Evolutionary conservation across 2,113 vertebrate species (phyloP), one percentile per base, ranked within the genome.

Genomic region (Axis porcinus): DNA sequence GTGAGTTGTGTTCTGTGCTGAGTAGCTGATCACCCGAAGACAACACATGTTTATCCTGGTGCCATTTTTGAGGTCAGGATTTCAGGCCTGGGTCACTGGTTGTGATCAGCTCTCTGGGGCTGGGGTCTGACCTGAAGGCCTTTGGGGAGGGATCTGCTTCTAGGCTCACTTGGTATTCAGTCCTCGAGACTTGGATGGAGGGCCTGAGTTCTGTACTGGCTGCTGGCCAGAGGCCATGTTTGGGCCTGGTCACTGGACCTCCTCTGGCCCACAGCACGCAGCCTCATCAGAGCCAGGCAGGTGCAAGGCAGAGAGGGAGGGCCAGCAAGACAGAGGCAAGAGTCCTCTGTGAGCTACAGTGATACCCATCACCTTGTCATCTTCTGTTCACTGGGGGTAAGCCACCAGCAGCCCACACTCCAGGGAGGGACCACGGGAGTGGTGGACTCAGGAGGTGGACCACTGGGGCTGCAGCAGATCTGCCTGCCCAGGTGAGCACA

Each of bases 401-500:
- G 67, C 47, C 43, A 11, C 33, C n/a, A 9, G 33, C 33, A 2
- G 45, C 19, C 67, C 45, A 33, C 33, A 0, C 70, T 40, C 50
- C 15, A 14, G 30, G 16, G 60, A 57, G 23, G 70, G 7, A 25
- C 55, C 55, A n/a, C 4, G 0, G 2, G 8, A 19, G 28, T 50
- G 47, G 11, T 27, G 47, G 25, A 3, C 10, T 10, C 0, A 5
- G 40, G 30, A 28, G 25, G 55, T 0, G 2, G 76, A 3, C 16
- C 14, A 0, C 1, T 13, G 70, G 43, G 70, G n/a, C n/a, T 54
- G 3, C 30, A 4, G 43, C 36, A 8, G 33, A 40, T 33, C 64
- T 16, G 40, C 55, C 23, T 3, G 5, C 7, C 79, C 74, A 64
- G 57, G 47, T 43, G 76, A 58, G 30, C 6, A 3, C 40, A 28